Conservation (phyloP, 1,140 invertebrate species). For the Heliconius melpomene region DNA sequence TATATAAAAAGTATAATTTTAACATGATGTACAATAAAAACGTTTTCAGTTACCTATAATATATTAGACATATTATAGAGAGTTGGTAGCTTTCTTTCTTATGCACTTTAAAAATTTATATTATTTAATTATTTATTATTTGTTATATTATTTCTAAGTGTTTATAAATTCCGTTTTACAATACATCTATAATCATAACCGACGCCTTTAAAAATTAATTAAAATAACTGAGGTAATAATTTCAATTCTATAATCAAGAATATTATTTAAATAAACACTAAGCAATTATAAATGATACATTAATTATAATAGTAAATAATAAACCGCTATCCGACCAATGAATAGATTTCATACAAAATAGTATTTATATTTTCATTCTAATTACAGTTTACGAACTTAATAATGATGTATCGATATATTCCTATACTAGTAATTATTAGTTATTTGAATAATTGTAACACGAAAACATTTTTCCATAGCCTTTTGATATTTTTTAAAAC, state of each 20-base stretch:
- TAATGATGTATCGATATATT: not conserved
- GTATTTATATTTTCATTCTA: not conserved
- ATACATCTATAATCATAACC: not conserved
- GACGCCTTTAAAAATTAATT: not conserved
- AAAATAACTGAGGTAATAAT: not conserved
- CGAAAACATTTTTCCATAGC: too few species aligned
- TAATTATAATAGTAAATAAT: slow-evolving; percentile 1
- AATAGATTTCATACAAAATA: not conserved
- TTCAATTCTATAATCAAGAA: not conserved
- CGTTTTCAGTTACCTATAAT: too few species aligned
- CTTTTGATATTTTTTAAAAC: too few species aligned
- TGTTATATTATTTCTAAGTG: too few species aligned
- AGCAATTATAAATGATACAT: not conserved
- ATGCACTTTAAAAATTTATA: too few species aligned
- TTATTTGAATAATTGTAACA: too few species aligned
- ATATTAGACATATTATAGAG: too few species aligned
- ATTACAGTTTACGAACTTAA: not conserved
- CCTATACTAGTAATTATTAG: too few species aligned
- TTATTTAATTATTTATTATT: too few species aligned
- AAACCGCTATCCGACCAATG: not conserved
- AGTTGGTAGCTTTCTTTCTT: too few species aligned
- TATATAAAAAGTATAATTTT: not conserved
- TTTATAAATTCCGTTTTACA: not conserved
- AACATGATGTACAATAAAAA: too few species aligned
- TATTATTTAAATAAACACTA: slow-evolving; percentile 5